Percentiles rank a stretch among this genome's conserved stretches.
Evolutionary conservation across 2,797 vertebrate species (phyloP).

Genomic region (Eleutherodactylus coqui): DNA sequence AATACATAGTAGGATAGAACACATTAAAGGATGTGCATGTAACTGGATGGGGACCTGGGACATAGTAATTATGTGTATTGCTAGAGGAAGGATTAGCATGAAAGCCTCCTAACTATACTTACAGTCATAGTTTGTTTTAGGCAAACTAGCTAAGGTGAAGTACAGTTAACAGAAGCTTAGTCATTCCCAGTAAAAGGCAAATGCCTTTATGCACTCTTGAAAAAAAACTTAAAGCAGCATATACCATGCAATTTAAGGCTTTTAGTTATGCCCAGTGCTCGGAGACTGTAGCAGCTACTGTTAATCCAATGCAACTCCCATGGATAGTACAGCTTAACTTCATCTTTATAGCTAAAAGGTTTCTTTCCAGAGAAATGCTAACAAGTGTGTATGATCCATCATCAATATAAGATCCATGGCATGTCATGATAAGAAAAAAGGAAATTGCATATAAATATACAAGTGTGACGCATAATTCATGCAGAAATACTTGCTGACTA

Average conservation of each 20-base stretch:
- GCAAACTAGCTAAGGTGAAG: not conserved
- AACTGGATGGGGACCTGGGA: no score
- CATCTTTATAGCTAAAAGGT: not conserved
- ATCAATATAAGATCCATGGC: not conserved
- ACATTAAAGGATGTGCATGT: not conserved
- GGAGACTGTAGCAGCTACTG: not conserved
- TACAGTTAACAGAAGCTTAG: conserved; percentile 5
- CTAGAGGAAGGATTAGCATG: not conserved
- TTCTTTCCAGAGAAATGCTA: not conserved
- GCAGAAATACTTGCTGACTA: not conserved
- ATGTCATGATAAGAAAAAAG: not conserved
- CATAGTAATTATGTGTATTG: not conserved
- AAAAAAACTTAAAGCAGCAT: not conserved
- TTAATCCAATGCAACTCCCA: not conserved
- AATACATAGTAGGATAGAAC: not conserved
- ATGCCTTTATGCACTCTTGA: not conserved
- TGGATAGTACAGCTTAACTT: not conserved
- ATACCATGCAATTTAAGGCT: not conserved
- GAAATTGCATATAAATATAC: not conserved
- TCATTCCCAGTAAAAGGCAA: not conserved
- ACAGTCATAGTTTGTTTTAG: not conserved
- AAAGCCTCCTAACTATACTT: not conserved
- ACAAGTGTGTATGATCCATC: not conserved
- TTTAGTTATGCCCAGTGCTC: not conserved
- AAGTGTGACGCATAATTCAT: not conserved